A percentile compares a stretch with the other conserved stretches of the same genome.
phyloP scores from a whole-genome alignment of 2,113 vertebrate species.

The Gadus chalcogrammus region DNA sequence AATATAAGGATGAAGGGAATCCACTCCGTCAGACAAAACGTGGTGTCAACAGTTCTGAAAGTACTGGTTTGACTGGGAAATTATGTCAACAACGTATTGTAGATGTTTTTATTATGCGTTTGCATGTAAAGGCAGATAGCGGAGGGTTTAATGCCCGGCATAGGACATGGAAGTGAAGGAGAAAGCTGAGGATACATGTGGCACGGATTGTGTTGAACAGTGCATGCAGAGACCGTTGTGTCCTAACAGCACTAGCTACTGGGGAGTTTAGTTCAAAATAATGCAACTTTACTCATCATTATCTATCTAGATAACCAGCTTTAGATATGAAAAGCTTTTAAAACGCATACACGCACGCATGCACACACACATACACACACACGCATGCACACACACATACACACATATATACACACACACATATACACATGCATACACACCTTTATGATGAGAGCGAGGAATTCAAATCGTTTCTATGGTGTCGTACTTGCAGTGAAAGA shows the following conservation, averaged over 20 bases:
- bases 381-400: too few species aligned
- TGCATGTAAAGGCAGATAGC: too few species aligned
- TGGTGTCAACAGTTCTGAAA: slow-evolving; percentile 1
- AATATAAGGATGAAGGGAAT: slow-evolving; percentile 29
- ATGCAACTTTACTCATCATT: not conserved
- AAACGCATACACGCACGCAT: too few species aligned
- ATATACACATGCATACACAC: slow-evolving; percentile 26
- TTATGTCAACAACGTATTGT: not conserved
- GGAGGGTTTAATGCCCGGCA: too few species aligned
- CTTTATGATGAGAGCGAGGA: slow-evolving; percentile 23
- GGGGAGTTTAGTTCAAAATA: slow-evolving; percentile 10
- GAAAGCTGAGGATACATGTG: too few species aligned
- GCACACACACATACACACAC: slow-evolving; percentile 4
- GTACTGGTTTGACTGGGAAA: not conserved
- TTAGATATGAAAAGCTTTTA: too few species aligned
- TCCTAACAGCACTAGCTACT: too few species aligned
- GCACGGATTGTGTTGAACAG: too few species aligned
- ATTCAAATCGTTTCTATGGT: slow-evolving; percentile 7
- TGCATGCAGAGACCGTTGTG: not conserved
- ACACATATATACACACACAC: too few species aligned
- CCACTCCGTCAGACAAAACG: slow-evolving; percentile 27
- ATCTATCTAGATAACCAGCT: too few species aligned
- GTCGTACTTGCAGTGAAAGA: not conserved
- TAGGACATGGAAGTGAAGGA: too few species aligned
- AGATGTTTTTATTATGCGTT: not conserved